phyloP scores from a whole-genome alignment of 2,797 vertebrate genomes.

The Chanos chanos region DNA sequence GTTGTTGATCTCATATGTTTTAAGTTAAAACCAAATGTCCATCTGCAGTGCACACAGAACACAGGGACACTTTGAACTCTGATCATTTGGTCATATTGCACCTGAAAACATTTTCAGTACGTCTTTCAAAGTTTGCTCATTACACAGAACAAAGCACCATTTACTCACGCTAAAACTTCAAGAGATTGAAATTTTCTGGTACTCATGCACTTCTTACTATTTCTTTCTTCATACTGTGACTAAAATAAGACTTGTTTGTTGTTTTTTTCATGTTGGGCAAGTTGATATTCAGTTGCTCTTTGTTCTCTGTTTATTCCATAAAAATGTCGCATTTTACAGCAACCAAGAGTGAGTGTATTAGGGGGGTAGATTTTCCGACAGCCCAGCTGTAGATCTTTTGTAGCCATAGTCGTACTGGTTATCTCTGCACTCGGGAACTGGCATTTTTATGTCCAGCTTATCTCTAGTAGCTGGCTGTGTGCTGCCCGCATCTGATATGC shows the following conservation, averaged over 20 bases:
- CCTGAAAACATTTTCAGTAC: no score
- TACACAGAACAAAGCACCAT: no score
- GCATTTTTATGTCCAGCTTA: constrained; percentile 27
- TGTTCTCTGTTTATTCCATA: no score
- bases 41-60: constrained; percentile 40
- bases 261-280: no score
- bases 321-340: no score
- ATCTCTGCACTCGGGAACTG: constrained; percentile 23
- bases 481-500: constrained; percentile 2
- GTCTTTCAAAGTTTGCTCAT: no score
- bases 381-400: constrained; percentile 18
- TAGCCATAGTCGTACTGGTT: constrained; percentile 7
- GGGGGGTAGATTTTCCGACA: not conserved
- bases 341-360: not conserved
- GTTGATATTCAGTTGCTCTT: no score
- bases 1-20: constrained; percentile 45
- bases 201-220: no score
- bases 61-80: constrained; percentile 51
- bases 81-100: constrained; percentile 45
- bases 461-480: constrained; percentile 19
- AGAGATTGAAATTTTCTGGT: no score
- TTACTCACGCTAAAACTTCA: no score
- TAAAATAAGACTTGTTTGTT: no score
- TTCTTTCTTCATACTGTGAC: no score
- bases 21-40: constrained; percentile 48